Evolutionary conservation across 2,797 vertebrate species (phyloP).

Genomic region (Melopsittacus undulatus): DNA sequence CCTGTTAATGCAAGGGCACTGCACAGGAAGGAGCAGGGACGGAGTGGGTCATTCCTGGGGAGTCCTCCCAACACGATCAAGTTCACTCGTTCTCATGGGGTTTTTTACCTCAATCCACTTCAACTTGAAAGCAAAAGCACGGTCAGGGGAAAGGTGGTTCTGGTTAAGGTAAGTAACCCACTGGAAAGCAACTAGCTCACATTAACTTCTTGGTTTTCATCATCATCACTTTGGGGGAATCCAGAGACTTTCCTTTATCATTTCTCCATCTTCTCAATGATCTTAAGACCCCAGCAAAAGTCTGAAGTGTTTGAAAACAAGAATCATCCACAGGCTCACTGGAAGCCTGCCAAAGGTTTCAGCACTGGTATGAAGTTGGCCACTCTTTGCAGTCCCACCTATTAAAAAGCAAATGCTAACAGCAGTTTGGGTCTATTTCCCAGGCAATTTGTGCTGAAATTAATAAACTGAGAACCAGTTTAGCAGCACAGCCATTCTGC

Average conservation of each 20-base stretch:
- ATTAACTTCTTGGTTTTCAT: neutral
- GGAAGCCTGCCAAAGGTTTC: neutral
- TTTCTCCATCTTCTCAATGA: neutral
- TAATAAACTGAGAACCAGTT: neutral
- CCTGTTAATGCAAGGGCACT: neutral
- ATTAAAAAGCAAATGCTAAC: neutral
- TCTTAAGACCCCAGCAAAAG: neutral
- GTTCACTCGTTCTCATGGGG: accelerated
- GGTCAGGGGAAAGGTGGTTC: neutral
- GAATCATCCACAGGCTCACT: neutral
- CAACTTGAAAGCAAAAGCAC: neutral
- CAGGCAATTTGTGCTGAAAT: neutral
- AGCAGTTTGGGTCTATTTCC: neutral
- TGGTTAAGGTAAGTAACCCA: accelerated
- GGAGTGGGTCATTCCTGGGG: accelerated
- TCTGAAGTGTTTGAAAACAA: neutral
- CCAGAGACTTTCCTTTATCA: neutral
- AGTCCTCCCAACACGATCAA: neutral
- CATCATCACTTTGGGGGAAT: accelerated
- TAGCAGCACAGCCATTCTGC: neutral
- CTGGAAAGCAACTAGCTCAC: neutral
- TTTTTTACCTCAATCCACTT: neutral
- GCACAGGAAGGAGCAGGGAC: neutral
- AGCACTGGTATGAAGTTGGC: neutral
- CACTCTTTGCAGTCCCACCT: neutral